Evolutionary conservation across 1,140 invertebrate genomes (phyloP), one percentile per base, ranked within the genome.

Genomic region (Vanessa tameamea): DNA sequence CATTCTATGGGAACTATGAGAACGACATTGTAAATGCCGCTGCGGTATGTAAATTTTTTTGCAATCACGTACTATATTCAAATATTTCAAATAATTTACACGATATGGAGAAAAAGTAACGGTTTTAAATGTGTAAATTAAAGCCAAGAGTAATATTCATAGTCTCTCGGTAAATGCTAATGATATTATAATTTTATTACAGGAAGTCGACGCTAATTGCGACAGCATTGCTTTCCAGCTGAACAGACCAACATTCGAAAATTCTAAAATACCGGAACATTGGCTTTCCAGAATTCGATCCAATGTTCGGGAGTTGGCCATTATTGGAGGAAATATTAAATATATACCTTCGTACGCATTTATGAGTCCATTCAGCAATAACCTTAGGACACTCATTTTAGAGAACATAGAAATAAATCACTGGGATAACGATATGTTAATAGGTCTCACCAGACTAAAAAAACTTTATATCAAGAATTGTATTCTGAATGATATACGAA

Each of bases 241-340:
- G 37, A 77, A 77, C 13, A 59, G 77, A 14, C 82, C 87, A 5
- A 76, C 66, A 16, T 92, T 91, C 64, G 50, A 51, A 48, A 82
- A 90, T 61, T 79, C 64, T 16, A 87, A 79, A n/a, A 59, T 92
- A 20, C 87, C 87, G 3, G 26, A 53, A 23, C 78, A 83, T 55
- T 92, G 87, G 87, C 50, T 92, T 12, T 78, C 79, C 16, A 69
- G 47, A 14, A 37, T 89, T 23, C 76, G 81, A 48, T 50, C 73
- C 1, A 80, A 79, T 14, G 76, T 92, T n/a, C 73, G 77, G 14
- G 80, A 82, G 51, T 61, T 91, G 2, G 43, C 64, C 16, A 87
- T 91, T 47, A 55, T 78, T n/a, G 79, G 84, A 12, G 89, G 90
- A 48, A 91, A 92, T 48, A 78, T 89, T 3, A 77, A 78, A 66